A percentile compares a stretch with the other conserved stretches of the same genome.
Evolutionary conservation across 2,888 invertebrate genomes (phyloP).

Genomic region (Cephus sareptanus): DNA sequence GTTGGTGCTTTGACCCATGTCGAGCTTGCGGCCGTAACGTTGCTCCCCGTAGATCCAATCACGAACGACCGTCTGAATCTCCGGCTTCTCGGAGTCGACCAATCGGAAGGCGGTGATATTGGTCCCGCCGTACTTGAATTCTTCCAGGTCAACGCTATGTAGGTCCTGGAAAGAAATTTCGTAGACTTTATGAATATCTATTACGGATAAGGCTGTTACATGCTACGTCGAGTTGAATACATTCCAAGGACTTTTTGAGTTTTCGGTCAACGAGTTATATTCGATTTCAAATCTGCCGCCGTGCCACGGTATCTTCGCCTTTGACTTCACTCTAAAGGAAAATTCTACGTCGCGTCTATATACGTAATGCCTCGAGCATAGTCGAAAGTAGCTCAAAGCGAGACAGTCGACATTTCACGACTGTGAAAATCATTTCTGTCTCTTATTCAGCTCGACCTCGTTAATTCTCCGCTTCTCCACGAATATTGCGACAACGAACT

Average conservation of each 20-base stretch:
- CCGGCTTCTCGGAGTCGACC: slow-evolving; percentile 85
- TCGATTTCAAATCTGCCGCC: neutral
- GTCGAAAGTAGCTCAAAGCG: neutral
- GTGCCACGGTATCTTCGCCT: neutral
- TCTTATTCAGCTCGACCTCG: neutral
- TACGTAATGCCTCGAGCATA: neutral
- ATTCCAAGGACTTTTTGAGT: neutral
- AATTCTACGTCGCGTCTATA: neutral
- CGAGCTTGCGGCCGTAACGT: slow-evolving; percentile 73
- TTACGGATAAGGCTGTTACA: neutral
- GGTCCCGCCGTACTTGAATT: slow-evolving; percentile 94
- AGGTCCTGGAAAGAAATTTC: slow-evolving; percentile 75
- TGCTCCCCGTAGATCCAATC: slow-evolving; percentile 85
- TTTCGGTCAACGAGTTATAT: neutral
- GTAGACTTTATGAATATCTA: slow-evolving; percentile 5
- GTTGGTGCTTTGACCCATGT: slow-evolving; percentile 70
- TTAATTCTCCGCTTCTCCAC: neutral
- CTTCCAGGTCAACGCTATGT: slow-evolving; percentile 90
- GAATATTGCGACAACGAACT: neutral
- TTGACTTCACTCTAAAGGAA: neutral
- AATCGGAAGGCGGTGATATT: slow-evolving; percentile 94
- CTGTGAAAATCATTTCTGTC: neutral
- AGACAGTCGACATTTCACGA: neutral
- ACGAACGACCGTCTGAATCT: slow-evolving; percentile 80
- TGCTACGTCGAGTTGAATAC: neutral